Conservation (phyloP, 2,888 invertebrate genomes). For the Achlya flavicornis region DNA sequence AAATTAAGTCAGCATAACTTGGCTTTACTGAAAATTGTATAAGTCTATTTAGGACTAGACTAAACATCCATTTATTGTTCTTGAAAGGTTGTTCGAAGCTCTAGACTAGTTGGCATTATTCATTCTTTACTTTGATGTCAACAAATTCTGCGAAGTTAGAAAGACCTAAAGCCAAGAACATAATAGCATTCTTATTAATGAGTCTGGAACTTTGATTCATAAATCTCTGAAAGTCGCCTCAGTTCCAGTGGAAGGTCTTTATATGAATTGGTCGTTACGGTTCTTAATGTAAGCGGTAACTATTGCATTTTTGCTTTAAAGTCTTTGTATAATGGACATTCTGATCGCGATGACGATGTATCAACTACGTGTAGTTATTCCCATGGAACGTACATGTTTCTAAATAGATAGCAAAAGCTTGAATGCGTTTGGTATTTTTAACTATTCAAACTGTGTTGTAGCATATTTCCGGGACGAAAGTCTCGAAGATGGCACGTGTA, state of each 20-base stretch:
- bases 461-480: not conserved
- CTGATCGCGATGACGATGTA: not conserved
- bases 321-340: not conserved
- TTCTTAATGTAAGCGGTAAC: not conserved
- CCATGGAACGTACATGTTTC: not conserved
- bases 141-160: conserved; percentile 1
- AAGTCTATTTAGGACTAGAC: not conserved
- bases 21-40: conserved; percentile 7
- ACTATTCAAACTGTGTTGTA: not conserved
- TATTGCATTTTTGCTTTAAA: conserved; percentile 1
- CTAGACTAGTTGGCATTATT: not conserved
- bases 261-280: not conserved
- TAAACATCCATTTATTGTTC: not conserved
- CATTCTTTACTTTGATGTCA: conserved; percentile 1
- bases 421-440: no score
- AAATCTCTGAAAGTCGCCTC: not conserved
- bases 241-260: conserved; percentile 4
- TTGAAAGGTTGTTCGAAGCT: not conserved
- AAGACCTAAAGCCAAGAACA: not conserved
- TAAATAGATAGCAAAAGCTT: not conserved
- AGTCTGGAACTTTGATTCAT: conserved; percentile 7
- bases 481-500: not conserved
- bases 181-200: conserved; percentile 6
- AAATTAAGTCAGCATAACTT: conserved; percentile 5
- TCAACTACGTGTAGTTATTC: not conserved